These are phyloP conservation scores for Sebastes trivittatus DNA, from an alignment of 2,797 vertebrate genomes.

Conservation along the genomic window DNA sequence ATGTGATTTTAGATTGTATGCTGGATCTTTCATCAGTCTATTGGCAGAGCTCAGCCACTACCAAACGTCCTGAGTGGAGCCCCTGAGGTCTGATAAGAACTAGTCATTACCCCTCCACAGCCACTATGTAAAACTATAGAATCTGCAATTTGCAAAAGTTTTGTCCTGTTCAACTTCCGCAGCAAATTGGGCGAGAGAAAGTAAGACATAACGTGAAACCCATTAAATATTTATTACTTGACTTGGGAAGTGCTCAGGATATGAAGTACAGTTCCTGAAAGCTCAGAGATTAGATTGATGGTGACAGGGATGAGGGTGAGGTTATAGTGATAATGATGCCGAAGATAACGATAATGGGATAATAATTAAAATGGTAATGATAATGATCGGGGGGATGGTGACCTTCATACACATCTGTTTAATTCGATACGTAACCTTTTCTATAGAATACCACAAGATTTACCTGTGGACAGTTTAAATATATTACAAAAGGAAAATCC, in stretches of 20 bases:
- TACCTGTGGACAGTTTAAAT: neutral
- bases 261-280: conserved; percentile 12
- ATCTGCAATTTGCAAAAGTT: conserved; percentile 20
- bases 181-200: conserved; percentile 1
- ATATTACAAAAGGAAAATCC: neutral
- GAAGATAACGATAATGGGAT: conserved; percentile 40
- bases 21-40: conserved; percentile 18
- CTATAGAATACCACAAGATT: neutral
- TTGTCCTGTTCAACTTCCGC: neutral
- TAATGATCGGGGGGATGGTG: conserved; percentile 17
- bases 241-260: conserved; percentile 4
- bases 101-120: conserved; percentile 17
- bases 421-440: conserved; percentile 5
- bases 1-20: conserved; percentile 3
- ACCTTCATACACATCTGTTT: conserved; percentile 40
- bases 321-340: conserved; percentile 33
- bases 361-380: conserved; percentile 54
- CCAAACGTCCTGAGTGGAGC: neutral
- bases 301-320: conserved; percentile 14
- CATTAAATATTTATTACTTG: conserved; percentile 34
- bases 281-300: conserved; percentile 9
- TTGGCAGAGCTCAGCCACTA: conserved; percentile 4
- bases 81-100: conserved; percentile 36
- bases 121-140: conserved; percentile 16
- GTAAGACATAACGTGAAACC: neutral